Conservation (phyloP, 2,113 vertebrate genomes). For the Ia io region DNA sequence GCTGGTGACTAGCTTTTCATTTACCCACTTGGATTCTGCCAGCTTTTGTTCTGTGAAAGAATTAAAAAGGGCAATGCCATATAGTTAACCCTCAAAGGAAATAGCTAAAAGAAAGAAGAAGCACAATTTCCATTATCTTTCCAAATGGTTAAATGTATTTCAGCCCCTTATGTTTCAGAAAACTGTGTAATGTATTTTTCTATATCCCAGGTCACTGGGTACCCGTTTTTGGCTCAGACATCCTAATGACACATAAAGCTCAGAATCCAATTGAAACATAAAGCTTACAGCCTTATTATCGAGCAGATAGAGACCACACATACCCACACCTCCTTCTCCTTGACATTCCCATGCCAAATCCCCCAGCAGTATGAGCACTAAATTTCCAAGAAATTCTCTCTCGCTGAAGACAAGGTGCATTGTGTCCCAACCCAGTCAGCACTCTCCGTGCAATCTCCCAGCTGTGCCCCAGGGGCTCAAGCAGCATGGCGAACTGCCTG, state of each 20-base stretch:
- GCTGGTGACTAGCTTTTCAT: not conserved
- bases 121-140: not conserved
- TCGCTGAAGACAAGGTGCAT: not conserved
- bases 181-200: not conserved
- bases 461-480: not conserved
- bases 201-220: not conserved
- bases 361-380: not conserved
- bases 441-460: not conserved
- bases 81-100: not conserved
- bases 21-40: not conserved
- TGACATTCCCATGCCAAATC: not conserved
- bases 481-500: rapidly evolving
- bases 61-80: not conserved
- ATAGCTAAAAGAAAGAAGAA: not conserved
- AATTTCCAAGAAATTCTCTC: not conserved
- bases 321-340: not conserved
- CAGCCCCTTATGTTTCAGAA: not conserved
- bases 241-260: too few species aligned
- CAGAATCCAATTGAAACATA: not conserved
- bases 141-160: not conserved
- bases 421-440: not conserved
- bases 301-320: not conserved
- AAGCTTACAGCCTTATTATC: not conserved
- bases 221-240: not conserved
- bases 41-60: not conserved